These are phyloP conservation scores for Sebastes flavidus DNA, from an alignment of 2,797 vertebrate species.

Conservation along the genomic window DNA sequence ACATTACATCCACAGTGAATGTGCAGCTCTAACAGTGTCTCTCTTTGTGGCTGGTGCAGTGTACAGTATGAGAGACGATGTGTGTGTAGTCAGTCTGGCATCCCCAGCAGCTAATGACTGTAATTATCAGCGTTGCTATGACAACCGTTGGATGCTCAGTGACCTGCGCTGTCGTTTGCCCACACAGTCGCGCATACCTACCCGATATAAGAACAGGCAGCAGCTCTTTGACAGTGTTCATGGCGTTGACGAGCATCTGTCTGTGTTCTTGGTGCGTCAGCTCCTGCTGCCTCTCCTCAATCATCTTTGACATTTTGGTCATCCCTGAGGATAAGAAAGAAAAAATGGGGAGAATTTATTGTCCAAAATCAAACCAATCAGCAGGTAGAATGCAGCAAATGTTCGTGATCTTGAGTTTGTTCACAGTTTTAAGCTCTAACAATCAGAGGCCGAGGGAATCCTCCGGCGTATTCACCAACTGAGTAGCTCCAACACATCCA, in stretches of 20 bases:
- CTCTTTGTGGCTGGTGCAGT: conserved; percentile 7
- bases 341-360: background rate
- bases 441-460: background rate
- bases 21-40: background rate
- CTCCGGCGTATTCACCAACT: conserved; percentile 2
- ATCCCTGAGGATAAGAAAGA: conserved; percentile 83
- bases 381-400: background rate
- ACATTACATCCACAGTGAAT: background rate
- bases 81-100: conserved; percentile 42
- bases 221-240: conserved; percentile 96
- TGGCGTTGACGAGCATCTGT: conserved; percentile 94
- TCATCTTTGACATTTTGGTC: conserved; percentile 99
- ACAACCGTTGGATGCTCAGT: conserved; percentile 65
- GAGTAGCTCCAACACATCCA: conserved; percentile 22
- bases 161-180: conserved; percentile 27
- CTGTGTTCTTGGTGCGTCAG: conserved; percentile 97
- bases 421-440: background rate
- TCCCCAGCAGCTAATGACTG: conserved; percentile 71
- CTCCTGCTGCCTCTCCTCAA: conserved; percentile 97
- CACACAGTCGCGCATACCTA: background rate
- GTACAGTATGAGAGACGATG: background rate
- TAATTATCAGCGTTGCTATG: conserved; percentile 81
- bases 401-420: background rate
- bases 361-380: background rate
- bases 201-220: conserved; percentile 98